Evolutionary conservation across 2,888 invertebrate species (phyloP).

Genomic region (Periphyllus acericola): DNA sequence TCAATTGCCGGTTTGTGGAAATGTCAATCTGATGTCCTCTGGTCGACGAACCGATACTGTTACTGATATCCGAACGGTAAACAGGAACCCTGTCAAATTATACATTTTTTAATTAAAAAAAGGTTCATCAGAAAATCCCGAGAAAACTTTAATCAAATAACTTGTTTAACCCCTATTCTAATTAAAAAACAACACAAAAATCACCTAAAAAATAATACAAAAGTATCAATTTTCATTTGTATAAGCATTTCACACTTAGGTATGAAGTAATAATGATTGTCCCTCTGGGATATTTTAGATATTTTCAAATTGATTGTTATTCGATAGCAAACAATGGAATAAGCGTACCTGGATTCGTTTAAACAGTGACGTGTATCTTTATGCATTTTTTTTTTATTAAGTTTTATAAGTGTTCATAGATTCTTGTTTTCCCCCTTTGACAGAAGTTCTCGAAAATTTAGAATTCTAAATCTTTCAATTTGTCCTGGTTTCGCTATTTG

Average conservation of each 20-base stretch:
- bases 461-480: too few species aligned
- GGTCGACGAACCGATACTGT: background rate
- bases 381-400: too few species aligned
- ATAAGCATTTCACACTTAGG: background rate
- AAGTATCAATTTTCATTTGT: background rate
- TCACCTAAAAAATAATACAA: conserved; percentile 1
- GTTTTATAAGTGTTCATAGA: too few species aligned
- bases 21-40: conserved; percentile 34
- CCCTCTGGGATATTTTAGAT: background rate
- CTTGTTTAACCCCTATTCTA: conserved; percentile 32
- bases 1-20: conserved; percentile 29
- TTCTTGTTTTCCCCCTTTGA: too few species aligned
- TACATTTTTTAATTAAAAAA: conserved; percentile 58
- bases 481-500: too few species aligned
- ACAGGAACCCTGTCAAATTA: conserved; percentile 50
- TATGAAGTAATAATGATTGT: background rate
- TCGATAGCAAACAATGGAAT: background rate
- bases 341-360: too few species aligned
- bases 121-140: conserved; percentile 17
- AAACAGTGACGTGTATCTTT: too few species aligned
- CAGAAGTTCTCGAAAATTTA: too few species aligned
- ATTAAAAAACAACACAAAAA: conserved; percentile 30
- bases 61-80: conserved; percentile 21
- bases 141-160: conserved; percentile 22
- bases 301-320: background rate